phyloP scores from a whole-genome alignment of 2,797 vertebrate genomes.

The Thaleichthys pacificus region DNA sequence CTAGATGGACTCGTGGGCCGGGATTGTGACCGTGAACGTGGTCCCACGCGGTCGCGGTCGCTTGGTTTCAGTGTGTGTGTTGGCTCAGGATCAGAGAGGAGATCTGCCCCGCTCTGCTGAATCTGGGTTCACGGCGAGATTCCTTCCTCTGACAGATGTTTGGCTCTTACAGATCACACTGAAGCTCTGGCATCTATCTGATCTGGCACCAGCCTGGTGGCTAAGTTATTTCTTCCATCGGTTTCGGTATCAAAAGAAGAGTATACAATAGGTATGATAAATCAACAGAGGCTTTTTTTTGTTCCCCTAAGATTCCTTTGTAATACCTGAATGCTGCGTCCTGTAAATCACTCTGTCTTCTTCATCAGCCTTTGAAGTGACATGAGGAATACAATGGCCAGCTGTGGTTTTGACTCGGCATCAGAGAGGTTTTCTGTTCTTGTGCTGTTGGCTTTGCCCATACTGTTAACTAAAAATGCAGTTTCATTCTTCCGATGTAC shows the following conservation, averaged over 20 bases:
- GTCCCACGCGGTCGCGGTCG: constrained; percentile 7
- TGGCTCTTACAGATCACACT: constrained; percentile 56
- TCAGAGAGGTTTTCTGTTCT: neutral
- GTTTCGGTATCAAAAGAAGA: constrained; percentile 42
- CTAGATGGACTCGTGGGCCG: too few relatives aligned
- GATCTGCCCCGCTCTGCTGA: constrained; percentile 34
- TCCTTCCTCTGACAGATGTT: constrained; percentile 67
- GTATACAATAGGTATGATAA: constrained; percentile 21
- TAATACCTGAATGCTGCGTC: constrained; percentile 27
- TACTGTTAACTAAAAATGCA: constrained; percentile 3
- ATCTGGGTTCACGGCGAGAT: constrained; percentile 38
- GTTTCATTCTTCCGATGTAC: constrained; percentile 14
- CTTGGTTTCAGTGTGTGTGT: constrained; percentile 32
- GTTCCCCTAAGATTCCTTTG: constrained; percentile 22
- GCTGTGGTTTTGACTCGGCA: constrained; percentile 27
- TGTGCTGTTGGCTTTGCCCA: neutral
- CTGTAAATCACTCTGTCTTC: constrained; percentile 40
- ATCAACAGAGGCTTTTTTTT: constrained; percentile 26
- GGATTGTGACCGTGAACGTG: too few relatives aligned
- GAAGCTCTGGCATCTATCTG: constrained; percentile 48
- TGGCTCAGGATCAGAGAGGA: constrained; percentile 57
- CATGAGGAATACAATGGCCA: constrained; percentile 14
- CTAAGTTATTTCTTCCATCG: constrained; percentile 16
- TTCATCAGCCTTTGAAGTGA: constrained; percentile 41
- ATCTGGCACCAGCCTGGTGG: constrained; percentile 36